These are phyloP conservation scores for Calosoma granatense DNA, from an alignment of 1,140 invertebrate genomes.

Conservation along the genomic window DNA sequence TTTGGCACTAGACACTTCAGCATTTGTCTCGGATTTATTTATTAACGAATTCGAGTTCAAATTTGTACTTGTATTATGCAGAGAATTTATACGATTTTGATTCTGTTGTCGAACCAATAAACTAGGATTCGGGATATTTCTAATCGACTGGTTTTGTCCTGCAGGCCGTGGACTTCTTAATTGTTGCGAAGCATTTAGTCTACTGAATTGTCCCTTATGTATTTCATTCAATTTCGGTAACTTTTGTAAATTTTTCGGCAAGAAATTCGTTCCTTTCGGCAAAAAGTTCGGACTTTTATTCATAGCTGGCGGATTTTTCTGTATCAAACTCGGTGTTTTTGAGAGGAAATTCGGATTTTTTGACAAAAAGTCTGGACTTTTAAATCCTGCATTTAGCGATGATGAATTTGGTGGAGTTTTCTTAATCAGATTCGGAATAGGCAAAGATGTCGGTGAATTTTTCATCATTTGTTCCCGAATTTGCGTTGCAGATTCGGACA, in stretches of 20 bases:
- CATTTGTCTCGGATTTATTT: too few species aligned
- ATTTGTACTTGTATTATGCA: background rate
- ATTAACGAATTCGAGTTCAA: background rate
- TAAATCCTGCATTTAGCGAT: background rate
- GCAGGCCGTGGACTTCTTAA: slow-evolving; percentile 26
- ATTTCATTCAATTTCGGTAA: slow-evolving; percentile 30
- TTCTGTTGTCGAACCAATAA: slow-evolving; percentile 28
- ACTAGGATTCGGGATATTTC: slow-evolving; percentile 34
- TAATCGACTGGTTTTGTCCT: slow-evolving; percentile 28
- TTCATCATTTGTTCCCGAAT: background rate
- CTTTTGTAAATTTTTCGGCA: slow-evolving; percentile 18
- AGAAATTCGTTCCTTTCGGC: background rate
- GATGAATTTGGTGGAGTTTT: background rate
- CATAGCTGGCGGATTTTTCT: background rate
- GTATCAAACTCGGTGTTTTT: background rate
- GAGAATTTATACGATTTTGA: slow-evolving; percentile 24
- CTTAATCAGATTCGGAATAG: background rate
- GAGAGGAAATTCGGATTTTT: background rate
- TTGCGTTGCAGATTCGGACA: background rate
- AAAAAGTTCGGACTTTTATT: background rate
- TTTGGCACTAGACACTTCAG: background rate
- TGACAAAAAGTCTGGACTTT: background rate
- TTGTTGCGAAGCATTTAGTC: slow-evolving; percentile 22
- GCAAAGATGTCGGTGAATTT: background rate
- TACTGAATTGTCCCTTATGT: slow-evolving; percentile 24